Evolutionary conservation across 1,140 invertebrate species (phyloP), one percentile per base, ranked within the genome.

Genomic region (Eueides isabella): DNA sequence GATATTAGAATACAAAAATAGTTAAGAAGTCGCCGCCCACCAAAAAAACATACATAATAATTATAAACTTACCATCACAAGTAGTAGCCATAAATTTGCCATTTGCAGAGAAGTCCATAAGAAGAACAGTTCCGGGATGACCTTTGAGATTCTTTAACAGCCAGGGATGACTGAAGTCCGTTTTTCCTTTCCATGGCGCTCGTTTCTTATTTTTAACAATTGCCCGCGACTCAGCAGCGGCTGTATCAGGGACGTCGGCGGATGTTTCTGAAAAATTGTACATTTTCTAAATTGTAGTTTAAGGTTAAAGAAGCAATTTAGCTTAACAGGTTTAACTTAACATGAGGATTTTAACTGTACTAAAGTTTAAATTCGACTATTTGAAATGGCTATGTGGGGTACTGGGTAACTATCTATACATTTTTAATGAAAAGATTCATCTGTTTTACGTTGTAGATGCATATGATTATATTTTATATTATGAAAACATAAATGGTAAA

Each of bases 21-120:
- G 7, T 23, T 55, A 30, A 5, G 16, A 30, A 63, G 1, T 19
- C 28, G 30, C 61, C 26, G 30, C 16, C 23, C 29, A 63, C 26
- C 61, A n/a, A 30, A 6, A 31, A 63, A 16, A 16, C n/a, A 63
- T 31, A 19, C 2, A 44, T 19, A 68, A 68, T 31, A 31, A 30
- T 7, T 26, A 44, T 66, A 63, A 33, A 66, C 95, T 93, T 95
- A 98, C 97, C 97, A 94, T 97, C 96, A 75, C 95, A 96, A 86
- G 96, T 97, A 62, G 96, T 96, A 61, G 96, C 96, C 74, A 98
- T 93, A 82, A 96, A 97, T 93, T 98, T 98, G 64, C 96, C 97
- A 91, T 97, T 97, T 11, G 95, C 94, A 63, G 97, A 97, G 83
- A 97, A 97, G 85, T 97, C 96, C 84, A 98, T 94, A 66, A 97